These are phyloP conservation scores for Actinia equina DNA, from an alignment of 64 coral and sea anemone species.

Conservation along the genomic window DNA sequence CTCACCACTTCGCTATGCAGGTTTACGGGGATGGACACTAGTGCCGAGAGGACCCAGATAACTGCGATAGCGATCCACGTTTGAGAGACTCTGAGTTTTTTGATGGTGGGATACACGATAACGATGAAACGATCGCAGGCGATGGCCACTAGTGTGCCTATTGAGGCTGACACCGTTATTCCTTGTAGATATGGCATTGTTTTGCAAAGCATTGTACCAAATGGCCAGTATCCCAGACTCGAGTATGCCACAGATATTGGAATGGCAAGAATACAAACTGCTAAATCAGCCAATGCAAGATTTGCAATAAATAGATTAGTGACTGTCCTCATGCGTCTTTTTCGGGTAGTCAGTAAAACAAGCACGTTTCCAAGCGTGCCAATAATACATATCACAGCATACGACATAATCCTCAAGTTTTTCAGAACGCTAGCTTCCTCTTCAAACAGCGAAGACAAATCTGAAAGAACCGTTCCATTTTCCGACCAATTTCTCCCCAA, in stretches of 20 bases:
- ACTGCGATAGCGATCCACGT: constrained; percentile 9
- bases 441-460: not conserved
- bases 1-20: constrained; percentile 33
- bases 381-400: constrained; percentile 36
- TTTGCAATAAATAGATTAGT: constrained; percentile 67
- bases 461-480: not conserved
- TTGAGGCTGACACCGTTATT: constrained; percentile 44
- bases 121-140: constrained; percentile 62
- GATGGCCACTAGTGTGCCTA: constrained; percentile 53
- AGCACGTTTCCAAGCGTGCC: constrained; percentile 56
- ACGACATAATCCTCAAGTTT: constrained; percentile 37
- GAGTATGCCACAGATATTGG: constrained; percentile 37
- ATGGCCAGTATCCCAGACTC: constrained; percentile 53
- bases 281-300: constrained; percentile 53
- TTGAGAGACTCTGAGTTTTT: constrained; percentile 15
- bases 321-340: constrained; percentile 38
- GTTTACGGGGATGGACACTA: constrained; percentile 36
- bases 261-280: constrained; percentile 50
- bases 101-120: constrained; percentile 45
- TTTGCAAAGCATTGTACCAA: constrained; percentile 39
- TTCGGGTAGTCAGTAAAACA: constrained; percentile 40
- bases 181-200: constrained; percentile 61
- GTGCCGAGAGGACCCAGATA: constrained; percentile 38
- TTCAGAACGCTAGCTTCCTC: not conserved
- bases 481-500: not conserved